These are phyloP conservation scores for Porites australiensis DNA, from an alignment of 64 coral and sea anemone genomes.

Conservation along the genomic window DNA sequence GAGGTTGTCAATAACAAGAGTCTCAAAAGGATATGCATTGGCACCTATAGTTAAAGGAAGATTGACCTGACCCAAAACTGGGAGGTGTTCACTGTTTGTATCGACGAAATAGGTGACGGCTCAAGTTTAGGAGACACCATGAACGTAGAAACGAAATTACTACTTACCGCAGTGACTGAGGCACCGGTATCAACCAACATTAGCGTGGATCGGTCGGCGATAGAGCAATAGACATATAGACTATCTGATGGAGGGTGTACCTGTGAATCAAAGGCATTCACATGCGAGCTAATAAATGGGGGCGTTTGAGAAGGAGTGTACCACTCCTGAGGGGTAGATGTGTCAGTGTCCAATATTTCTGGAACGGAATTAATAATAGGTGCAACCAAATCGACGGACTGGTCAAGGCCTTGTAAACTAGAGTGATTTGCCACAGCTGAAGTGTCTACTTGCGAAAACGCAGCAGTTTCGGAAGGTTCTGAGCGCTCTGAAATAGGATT, in stretches of 20 bases:
- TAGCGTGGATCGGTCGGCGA: neutral
- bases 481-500: no score
- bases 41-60: neutral
- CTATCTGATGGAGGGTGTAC: neutral
- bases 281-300: neutral
- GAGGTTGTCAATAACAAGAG: neutral
- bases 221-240: neutral
- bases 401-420: no score
- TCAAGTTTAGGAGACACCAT: neutral
- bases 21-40: neutral
- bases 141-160: neutral
- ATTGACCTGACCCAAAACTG: neutral
- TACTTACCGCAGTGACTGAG: neutral
- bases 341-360: no score
- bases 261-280: neutral
- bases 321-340: no score
- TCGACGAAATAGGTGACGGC: neutral
- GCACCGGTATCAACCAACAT: conserved; percentile 8
- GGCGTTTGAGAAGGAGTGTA: no score
- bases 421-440: no score
- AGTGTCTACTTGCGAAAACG: no score
- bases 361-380: no score
- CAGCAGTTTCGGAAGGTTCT: no score
- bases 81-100: conserved; percentile 5
- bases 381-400: no score